Conservation (phyloP, 2,888 invertebrate genomes). For the Acanthosoma haemorrhoidale region DNA sequence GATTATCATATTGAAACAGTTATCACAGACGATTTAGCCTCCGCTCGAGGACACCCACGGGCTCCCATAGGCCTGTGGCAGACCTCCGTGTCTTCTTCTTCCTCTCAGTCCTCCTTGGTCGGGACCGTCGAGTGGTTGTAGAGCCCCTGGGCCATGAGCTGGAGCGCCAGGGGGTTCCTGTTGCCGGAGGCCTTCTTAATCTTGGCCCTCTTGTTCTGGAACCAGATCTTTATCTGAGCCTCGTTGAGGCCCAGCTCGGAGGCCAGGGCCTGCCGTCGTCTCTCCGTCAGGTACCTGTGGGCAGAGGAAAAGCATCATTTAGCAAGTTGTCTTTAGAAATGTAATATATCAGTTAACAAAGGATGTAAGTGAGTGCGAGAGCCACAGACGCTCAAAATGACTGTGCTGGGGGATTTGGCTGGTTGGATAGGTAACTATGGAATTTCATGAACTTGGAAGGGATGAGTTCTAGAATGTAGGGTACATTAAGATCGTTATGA, state of each 20-base stretch:
- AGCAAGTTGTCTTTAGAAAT: no score
- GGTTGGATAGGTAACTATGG: no score
- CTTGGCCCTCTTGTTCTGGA: constrained; percentile 94
- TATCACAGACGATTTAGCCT: no score
- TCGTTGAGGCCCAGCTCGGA: constrained; percentile 87
- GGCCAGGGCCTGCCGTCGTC: constrained; percentile 83
- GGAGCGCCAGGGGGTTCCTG: constrained; percentile 77
- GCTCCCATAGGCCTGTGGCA: constrained; percentile 24
- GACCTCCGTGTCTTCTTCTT: constrained; percentile 33
- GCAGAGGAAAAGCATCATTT: no score
- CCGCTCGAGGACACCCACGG: background rate
- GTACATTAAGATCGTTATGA: no score
- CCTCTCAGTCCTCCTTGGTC: constrained; percentile 62
- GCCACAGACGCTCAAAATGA: no score
- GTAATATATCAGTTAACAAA: no score
- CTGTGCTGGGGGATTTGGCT: no score
- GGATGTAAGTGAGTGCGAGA: no score
- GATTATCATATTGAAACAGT: no score
- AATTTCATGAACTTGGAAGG: no score
- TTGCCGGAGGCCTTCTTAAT: constrained; percentile 87
- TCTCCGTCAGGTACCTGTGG: constrained; percentile 79
- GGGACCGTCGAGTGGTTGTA: constrained; percentile 84
- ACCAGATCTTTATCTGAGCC: constrained; percentile 97
- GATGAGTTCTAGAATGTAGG: no score
- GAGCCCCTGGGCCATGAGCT: constrained; percentile 88